These are phyloP conservation scores for Plodia interpunctella DNA, from an alignment of 1,140 invertebrate species.

Conservation along the genomic window DNA sequence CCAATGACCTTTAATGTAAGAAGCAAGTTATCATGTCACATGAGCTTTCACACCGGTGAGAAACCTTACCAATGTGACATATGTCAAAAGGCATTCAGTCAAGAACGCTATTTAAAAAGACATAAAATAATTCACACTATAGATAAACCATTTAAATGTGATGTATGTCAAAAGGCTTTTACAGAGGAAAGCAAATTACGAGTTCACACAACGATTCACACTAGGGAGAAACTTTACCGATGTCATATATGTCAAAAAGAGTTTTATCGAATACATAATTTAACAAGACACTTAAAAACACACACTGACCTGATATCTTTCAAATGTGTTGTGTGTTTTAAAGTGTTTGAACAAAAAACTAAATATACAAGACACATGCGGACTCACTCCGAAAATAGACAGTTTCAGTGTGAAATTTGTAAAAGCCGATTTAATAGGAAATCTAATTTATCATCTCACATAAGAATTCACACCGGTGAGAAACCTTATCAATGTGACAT, in stretches of 20 bases:
- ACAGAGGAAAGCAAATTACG: background rate
- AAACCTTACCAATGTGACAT: background rate
- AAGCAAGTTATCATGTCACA: background rate
- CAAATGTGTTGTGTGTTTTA: no score
- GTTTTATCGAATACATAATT: no score
- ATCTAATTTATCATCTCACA: no score
- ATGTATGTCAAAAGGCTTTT: background rate
- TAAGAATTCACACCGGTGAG: no score
- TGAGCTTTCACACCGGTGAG: background rate
- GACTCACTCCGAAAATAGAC: no score
- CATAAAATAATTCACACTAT: background rate
- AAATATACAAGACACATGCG: no score
- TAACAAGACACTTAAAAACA: no score
- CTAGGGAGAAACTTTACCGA: background rate
- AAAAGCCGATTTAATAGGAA: no score
- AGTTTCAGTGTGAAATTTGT: no score
- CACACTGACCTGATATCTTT: no score
- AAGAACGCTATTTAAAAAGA: background rate
- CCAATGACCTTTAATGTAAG: background rate
- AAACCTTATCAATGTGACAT: no score
- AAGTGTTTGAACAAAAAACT: no score
- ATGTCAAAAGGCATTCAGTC: background rate
- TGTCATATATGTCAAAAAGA: background rate
- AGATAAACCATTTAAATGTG: background rate
- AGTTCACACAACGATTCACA: background rate